These are phyloP conservation scores for Centroberyx gerrardi DNA, from an alignment of 2,797 vertebrate genomes.

Conservation along the genomic window DNA sequence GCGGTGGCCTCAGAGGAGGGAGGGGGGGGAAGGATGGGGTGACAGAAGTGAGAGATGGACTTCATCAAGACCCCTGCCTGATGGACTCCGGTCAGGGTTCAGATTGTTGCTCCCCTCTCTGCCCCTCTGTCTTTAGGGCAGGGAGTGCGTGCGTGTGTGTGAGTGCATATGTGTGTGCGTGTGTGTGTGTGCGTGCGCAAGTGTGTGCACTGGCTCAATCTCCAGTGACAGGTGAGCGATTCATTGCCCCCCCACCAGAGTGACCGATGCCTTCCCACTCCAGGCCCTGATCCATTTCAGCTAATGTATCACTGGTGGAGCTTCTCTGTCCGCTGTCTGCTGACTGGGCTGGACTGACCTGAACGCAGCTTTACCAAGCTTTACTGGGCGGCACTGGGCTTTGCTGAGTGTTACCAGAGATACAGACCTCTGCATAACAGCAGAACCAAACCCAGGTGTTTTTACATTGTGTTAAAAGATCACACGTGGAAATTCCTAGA, in stretches of 20 bases:
- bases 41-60: slow-evolving; percentile 79
- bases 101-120: slow-evolving; percentile 54
- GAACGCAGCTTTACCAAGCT: slow-evolving; percentile 51
- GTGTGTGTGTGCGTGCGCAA: background rate
- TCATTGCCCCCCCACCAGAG: slow-evolving; percentile 64
- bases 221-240: slow-evolving; percentile 74
- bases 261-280: slow-evolving; percentile 71
- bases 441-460: slow-evolving; percentile 5
- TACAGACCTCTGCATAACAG: slow-evolving; percentile 5
- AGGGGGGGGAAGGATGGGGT: slow-evolving; percentile 39
- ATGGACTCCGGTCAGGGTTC: slow-evolving; percentile 54
- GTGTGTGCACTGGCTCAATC: slow-evolving; percentile 55
- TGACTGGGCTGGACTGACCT: slow-evolving; percentile 70
- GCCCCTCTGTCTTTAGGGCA: slow-evolving; percentile 53
- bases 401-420: slow-evolving; percentile 26
- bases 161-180: slow-evolving; percentile 16
- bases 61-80: slow-evolving; percentile 74
- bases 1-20: slow-evolving; percentile 47
- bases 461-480: slow-evolving; percentile 2
- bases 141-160: slow-evolving; percentile 28
- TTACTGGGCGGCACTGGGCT: slow-evolving; percentile 39
- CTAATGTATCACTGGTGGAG: slow-evolving; percentile 74
- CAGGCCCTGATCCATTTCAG: slow-evolving; percentile 71
- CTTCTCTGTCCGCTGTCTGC: slow-evolving; percentile 63
- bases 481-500: background rate